Evolutionary conservation across 2,113 vertebrate species (phyloP).

Genomic region (Phalacrocorax brasilianus): DNA sequence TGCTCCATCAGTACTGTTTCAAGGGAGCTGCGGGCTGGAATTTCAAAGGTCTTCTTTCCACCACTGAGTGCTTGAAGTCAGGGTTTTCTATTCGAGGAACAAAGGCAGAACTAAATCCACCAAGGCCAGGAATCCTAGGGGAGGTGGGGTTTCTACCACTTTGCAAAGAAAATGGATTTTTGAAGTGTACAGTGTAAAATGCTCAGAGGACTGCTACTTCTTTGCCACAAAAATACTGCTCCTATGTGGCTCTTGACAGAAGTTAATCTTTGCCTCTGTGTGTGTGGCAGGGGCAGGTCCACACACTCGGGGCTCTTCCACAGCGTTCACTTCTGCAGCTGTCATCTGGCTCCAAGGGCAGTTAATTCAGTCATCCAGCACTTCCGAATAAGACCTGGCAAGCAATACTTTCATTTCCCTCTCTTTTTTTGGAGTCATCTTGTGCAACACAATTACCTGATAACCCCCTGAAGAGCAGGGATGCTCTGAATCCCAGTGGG

Average conservation of each 20-base stretch:
- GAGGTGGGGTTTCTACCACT: background rate
- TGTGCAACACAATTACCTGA: background rate
- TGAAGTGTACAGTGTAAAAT: background rate
- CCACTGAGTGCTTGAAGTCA: background rate
- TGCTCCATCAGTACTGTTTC: background rate
- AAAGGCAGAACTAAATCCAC: background rate
- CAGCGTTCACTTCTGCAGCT: background rate
- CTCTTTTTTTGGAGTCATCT: background rate
- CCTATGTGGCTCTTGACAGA: background rate
- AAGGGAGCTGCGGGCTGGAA: background rate
- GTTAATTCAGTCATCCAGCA: background rate
- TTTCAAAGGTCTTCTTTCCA: background rate
- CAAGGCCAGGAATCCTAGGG: background rate
- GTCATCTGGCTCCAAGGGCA: background rate
- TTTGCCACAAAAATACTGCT: background rate
- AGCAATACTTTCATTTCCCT: background rate
- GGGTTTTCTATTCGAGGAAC: background rate
- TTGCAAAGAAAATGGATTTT: background rate
- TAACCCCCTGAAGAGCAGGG: background rate
- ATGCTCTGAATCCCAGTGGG: background rate
- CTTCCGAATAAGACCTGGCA: background rate
- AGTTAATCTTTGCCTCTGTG: rapidly evolving
- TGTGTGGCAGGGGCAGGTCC: background rate
- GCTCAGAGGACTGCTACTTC: background rate
- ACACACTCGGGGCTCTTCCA: background rate